Conservation (phyloP, 2,113 vertebrate genomes). For the Regulus satrapa region DNA sequence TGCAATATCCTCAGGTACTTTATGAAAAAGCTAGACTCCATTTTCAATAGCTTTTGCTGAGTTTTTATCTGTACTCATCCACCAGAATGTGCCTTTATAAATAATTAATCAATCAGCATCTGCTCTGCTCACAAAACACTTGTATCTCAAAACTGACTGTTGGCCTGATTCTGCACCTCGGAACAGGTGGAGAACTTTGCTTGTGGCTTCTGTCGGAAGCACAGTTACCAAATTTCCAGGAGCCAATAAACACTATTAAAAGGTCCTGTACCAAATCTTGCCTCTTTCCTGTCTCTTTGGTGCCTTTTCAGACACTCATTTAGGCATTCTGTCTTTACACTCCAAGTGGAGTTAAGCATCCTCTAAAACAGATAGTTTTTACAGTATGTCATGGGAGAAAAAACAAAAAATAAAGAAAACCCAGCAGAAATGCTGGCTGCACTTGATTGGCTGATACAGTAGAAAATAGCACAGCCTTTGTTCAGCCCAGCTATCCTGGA, state of each 20-base stretch:
- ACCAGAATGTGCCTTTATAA: conserved; percentile 5
- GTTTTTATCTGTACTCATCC: conserved; percentile 29
- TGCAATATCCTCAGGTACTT: conserved; percentile 16
- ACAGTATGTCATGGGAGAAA: background rate
- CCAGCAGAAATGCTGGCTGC: background rate
- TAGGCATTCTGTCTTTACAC: background rate
- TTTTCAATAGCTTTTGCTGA: conserved; percentile 24
- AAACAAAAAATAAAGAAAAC: background rate
- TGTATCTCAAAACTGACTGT: background rate
- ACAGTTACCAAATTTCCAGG: background rate
- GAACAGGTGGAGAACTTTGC: background rate
- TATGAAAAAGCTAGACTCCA: background rate
- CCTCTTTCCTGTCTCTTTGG: background rate
- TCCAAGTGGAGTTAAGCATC: background rate
- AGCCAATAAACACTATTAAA: background rate
- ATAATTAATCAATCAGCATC: conserved; percentile 45
- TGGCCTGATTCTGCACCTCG: background rate
- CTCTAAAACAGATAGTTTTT: conserved; percentile 2
- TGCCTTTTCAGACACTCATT: background rate
- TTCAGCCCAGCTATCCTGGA: background rate
- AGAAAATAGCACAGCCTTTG: background rate
- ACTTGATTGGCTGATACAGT: background rate
- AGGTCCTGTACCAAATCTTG: background rate
- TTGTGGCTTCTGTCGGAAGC: background rate
- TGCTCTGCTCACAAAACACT: background rate